Evolutionary conservation across 2,888 invertebrate species (phyloP), one percentile per base, ranked within the genome.

Genomic region (Melinaea menophilus): DNA sequence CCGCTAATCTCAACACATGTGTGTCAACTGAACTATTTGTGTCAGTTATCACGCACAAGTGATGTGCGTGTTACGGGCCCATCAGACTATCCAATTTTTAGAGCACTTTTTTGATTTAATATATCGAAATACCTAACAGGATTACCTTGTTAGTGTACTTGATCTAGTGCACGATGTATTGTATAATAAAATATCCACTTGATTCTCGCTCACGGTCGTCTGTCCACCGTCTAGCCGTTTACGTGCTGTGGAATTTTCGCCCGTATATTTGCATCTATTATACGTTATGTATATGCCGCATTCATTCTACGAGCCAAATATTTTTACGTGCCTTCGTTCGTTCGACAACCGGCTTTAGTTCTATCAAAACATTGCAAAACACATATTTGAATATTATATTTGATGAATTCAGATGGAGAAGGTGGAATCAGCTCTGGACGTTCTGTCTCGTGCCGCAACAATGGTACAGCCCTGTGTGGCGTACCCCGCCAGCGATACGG

Each of bases 391-490:
- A 22, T 9, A 31, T 31, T 51, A 9, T 9, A 9, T 31, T 51
- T 31, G 3, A 3, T 51, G 5, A 57, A 41, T 73, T 74, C 75
- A 55, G 59, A 94, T 94, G 94, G 94, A 94, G 84, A 92, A 93
- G 75, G 93, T 95, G 84, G 97, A 97, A 91, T 95, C 96, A 65
- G 95, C 97, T 68, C 88, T 97, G 82, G 96, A 97, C 80, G 96
- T 97, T 73, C 92, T 97, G 72, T 96, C 96, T 72, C 93, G 96
- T 77, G 97, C 96, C 67, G 97, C 97, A 33, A 96, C 96, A 33
- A 96, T 97, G 96, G 94, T 97, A 73, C 96, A 96, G 85, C 95
- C 95, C 70, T 94, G 93, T 66, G 86, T 90, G 3, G 86, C 90
- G 4, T 91, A 90, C 73, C 89, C 88, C 9, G 84, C 87, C 65